Percentiles rank a stretch among this genome's conserved stretches.
phyloP scores from a whole-genome alignment of 2,888 invertebrate genomes.

The Drosophila peninsularis region DNA sequence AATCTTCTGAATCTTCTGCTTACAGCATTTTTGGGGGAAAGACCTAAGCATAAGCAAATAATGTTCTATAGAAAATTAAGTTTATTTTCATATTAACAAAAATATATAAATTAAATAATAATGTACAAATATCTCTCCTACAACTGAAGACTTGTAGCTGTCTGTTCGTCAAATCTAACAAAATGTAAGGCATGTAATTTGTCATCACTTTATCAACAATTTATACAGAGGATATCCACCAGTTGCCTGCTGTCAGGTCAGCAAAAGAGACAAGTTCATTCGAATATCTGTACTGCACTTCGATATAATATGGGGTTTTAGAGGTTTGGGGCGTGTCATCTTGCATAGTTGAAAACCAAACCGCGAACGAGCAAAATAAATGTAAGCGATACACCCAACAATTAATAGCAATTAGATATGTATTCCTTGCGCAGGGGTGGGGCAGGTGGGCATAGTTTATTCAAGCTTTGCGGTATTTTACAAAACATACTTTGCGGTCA shows the following conservation, averaged over 20 bases:
- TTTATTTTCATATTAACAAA: too few relatives aligned
- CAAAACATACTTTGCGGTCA: constrained; percentile 25
- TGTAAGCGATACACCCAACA: constrained; percentile 49
- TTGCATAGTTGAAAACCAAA: constrained; percentile 23
- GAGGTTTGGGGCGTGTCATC: constrained; percentile 25
- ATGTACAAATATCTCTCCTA: too few relatives aligned
- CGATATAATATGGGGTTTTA: constrained; percentile 14
- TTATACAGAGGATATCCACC: neutral
- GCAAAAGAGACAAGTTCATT: constrained; percentile 2
- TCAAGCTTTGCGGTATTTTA: constrained; percentile 52
- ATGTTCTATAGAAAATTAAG: too few relatives aligned
- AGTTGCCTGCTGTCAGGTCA: neutral
- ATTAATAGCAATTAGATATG: constrained; percentile 67
- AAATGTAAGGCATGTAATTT: too few relatives aligned
- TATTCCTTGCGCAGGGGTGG: constrained; percentile 9
- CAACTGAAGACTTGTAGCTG: too few relatives aligned
- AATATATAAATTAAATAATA: too few relatives aligned
- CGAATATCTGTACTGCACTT: constrained; percentile 7
- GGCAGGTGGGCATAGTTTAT: constrained; percentile 3
- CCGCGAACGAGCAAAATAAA: constrained; percentile 48
- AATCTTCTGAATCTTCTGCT: too few relatives aligned
- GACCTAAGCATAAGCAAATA: too few relatives aligned
- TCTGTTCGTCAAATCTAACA: too few relatives aligned
- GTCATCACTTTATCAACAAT: neutral
- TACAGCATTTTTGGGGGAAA: too few relatives aligned